Conservation (phyloP, 2,113 vertebrate species). For the western clawed frog (Xenopus tropicalis) region UCB_Xtro_10.0 CM004446.2:81419001-81419500, state of each 20-base stretch:
- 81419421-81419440: background rate
- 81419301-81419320: conserved; percentile 10
- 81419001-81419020: conserved; percentile 1
- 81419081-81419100: background rate
- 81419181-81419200: conserved; percentile 15
- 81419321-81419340: background rate
- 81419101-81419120: conserved; percentile 25
- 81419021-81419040: conserved; percentile 7
- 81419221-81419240: conserved; percentile 40
- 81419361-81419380: background rate
- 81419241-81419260: conserved; percentile 13
- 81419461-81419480: conserved; percentile 3
- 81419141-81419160: background rate
- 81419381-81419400: background rate
- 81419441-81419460: background rate
- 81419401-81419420: background rate
- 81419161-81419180: conserved; percentile 18
- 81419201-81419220: conserved; percentile 19
- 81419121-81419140: conserved; percentile 20
- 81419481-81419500: background rate
- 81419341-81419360: background rate
- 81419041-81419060: conserved; percentile 6
- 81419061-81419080: conserved; percentile 7
- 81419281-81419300: conserved; percentile 18
- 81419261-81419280: conserved; percentile 29